Evolutionary conservation across 1,140 invertebrate genomes (phyloP), one percentile per base, ranked within the genome.

Genomic region (Caerostris darwini): DNA sequence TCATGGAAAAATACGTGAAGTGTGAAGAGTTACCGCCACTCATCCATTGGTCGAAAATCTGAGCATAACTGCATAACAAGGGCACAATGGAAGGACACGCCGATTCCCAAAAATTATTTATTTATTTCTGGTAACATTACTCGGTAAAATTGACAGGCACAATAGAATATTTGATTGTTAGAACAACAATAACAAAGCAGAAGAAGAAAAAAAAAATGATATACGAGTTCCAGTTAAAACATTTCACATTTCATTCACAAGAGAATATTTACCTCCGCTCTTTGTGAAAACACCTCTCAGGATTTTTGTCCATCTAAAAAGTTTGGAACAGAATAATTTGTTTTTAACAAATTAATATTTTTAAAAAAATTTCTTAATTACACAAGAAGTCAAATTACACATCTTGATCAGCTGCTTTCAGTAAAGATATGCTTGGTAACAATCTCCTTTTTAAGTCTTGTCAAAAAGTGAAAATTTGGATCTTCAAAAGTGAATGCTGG

Each of bases 1-100:
- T 77, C 88, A 90, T 19, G 57, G 88, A 90, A 90, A 90, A 90
- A 71, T 71, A 64, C 19, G 50, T 90, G 64, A 58, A 90, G 64
- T 90, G 64, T 90, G 88, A 90, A 90, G 88, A 57, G 53, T 58
- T 85, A n/a, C 69, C 12, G 34, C 12, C 69, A 34, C 7, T 10
- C 34, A 53, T 77, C 12, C 69, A 77, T 77, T 77, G 69, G 69
- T 67, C 14, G 61, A 67, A 67, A 67, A n/a, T 67, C 61, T 67
- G 61, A 14, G 8, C 34, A 34, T 50, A 50, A 34, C 8, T 34
- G 34, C 69, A 53, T 77, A 77, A 77, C 69, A 77, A 77, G 69
- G 50, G 69, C 69, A 5, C 12, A 12, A 50, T 3, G 19, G 69
- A 77, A 77, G 69, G 69, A 50, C 69, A 77, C 69, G 69, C 34